Evolutionary conservation across 1,140 invertebrate species (phyloP), one percentile per base, ranked within the genome.

Genomic region (Pollicipes pollicipes): DNA sequence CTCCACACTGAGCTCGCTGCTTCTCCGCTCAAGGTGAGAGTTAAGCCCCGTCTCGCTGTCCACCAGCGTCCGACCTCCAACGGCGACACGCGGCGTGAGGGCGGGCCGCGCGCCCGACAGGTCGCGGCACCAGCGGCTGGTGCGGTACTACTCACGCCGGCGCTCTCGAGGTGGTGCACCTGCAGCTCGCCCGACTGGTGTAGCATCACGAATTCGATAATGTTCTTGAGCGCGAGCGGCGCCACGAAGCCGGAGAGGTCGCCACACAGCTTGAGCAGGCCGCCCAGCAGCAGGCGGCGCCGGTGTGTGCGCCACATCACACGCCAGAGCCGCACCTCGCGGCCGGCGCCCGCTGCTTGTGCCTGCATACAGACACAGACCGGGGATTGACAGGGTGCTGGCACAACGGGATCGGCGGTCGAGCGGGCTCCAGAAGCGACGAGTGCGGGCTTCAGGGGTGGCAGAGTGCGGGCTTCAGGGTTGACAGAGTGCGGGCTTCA

Each of bases 241-340:
- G 88, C 88, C 73, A 91, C 83, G 67, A 91, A 84, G 45, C 86
- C 87, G 64, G 86, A 83, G 73, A 86, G 78, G 79, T 93, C 90
- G n/a, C 89, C 88, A n/a, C 86, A 77, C 30, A 93, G 77, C 77
- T 91, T 89, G 70, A 89, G 81, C 67, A 90, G 71, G 3, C 88
- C 90, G 32, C 88, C 88, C 30, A 88, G 78, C 29, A 85, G 80
- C 78, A 91, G 86, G 74, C 86, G 85, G 66, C 82, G 82, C 87
- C 89, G 90, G 74, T 88, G 86, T 69, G 84, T 85, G 75, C 80
- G 81, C 75, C 86, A 80, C 76, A 88, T 89, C 75, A 87, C 88
- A 73, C 79, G 78, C 88, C 88, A 90, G 63, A 88, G 77, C 37
- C 74, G 72, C 24, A 79, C 63, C 63, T 68, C 30, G 66, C 71